phyloP scores from a whole-genome alignment of 2,797 vertebrate genomes.

The Mormyrops attenuatus region DNA sequence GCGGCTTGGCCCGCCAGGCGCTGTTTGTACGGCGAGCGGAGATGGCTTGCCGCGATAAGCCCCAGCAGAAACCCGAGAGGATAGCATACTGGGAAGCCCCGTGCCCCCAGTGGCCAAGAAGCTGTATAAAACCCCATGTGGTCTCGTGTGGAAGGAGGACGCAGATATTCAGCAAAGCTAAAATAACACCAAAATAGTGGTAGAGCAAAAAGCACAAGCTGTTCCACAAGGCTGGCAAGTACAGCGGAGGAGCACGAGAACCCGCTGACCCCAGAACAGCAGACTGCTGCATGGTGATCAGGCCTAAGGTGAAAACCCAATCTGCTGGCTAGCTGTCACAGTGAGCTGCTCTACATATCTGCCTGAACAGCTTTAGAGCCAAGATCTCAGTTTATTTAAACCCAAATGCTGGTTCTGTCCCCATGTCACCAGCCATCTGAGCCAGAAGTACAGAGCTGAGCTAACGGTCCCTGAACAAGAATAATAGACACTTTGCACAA shows the following conservation, averaged over 20 bases:
- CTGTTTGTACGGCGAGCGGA: slow-evolving; percentile 30
- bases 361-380: background rate
- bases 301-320: background rate
- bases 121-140: slow-evolving; percentile 38
- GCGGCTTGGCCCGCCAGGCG: slow-evolving; percentile 34
- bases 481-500: background rate
- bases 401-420: background rate
- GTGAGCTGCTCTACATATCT: background rate
- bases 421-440: background rate
- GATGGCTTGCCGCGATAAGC: slow-evolving; percentile 34
- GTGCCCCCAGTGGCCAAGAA: slow-evolving; percentile 34
- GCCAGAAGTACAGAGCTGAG: background rate
- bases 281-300: background rate
- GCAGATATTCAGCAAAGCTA: slow-evolving; percentile 21
- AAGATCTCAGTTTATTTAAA: background rate
- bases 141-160: slow-evolving; percentile 29
- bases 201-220: background rate
- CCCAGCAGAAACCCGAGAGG: slow-evolving; percentile 21
- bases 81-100: slow-evolving; percentile 10
- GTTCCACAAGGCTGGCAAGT: background rate
- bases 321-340: background rate
- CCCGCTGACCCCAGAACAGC: background rate
- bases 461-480: background rate
- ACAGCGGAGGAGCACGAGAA: background rate
- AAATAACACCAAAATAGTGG: background rate